Evolutionary conservation across 2,113 vertebrate genomes (phyloP).

Genomic region (Bettongia penicillata): DNA sequence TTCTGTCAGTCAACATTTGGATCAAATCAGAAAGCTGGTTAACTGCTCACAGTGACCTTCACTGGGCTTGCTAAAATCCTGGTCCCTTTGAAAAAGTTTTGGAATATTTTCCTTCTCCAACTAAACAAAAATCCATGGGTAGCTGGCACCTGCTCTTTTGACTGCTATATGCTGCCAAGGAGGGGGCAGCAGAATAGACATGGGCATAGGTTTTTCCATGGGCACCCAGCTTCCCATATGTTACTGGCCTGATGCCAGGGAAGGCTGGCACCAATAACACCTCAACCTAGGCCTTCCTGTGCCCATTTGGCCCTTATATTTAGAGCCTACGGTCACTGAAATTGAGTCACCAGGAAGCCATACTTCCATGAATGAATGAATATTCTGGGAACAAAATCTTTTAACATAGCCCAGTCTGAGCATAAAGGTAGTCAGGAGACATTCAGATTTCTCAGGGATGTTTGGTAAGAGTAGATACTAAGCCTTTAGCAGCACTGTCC

Average conservation of each 20-base stretch:
- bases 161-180: neutral
- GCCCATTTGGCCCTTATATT: neutral
- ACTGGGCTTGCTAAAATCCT: neutral
- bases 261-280: neutral
- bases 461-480: neutral
- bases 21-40: constrained; percentile 63
- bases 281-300: neutral
- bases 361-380: neutral
- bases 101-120: neutral
- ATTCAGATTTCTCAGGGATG: neutral
- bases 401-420: neutral
- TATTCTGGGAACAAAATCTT: neutral
- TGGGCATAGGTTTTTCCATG: neutral
- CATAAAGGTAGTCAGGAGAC: rapidly evolving
- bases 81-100: constrained; percentile 48
- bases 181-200: neutral
- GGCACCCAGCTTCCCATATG: neutral
- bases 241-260: neutral
- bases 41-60: constrained; percentile 44
- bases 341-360: neutral
- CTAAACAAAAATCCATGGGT: neutral
- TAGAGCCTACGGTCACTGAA: neutral
- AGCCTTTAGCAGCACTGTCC: neutral
- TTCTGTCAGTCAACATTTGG: constrained; percentile 53
- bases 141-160: neutral